A percentile compares a stretch with the other conserved stretches of the same genome.
These are phyloP conservation scores for Ephestia elutella DNA, from an alignment of 1,140 invertebrate genomes.

Conservation along the genomic window DNA sequence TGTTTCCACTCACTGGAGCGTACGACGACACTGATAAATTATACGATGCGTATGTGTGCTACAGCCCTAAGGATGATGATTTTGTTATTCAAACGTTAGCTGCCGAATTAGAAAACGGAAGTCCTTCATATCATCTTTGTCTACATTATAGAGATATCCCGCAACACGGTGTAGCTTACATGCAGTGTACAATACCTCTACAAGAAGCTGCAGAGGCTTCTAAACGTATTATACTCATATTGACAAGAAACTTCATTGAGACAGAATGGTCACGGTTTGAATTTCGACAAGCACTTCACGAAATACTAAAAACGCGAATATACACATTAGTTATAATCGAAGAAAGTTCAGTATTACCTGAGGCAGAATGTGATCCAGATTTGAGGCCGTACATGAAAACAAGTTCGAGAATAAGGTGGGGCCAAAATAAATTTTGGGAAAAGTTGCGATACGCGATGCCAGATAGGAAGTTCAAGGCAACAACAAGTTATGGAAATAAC, in stretches of 20 bases:
- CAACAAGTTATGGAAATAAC: conserved; percentile 79
- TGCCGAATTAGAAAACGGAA: conserved; percentile 88
- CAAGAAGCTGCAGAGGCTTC: conserved; percentile 91
- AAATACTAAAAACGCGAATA: conserved; percentile 86
- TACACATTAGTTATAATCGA: conserved; percentile 90
- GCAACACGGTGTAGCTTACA: conserved; percentile 78
- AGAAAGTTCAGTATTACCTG: conserved; percentile 81
- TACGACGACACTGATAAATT: conserved; percentile 88
- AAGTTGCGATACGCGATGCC: conserved; percentile 92
- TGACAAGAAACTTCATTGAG: conserved; percentile 89
- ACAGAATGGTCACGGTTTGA: conserved; percentile 91
- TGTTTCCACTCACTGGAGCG: conserved; percentile 79
- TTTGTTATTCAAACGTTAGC: conserved; percentile 91
- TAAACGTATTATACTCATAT: conserved; percentile 84
- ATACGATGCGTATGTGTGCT: conserved; percentile 95
- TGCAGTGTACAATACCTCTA: conserved; percentile 84
- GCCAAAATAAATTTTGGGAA: conserved; percentile 94
- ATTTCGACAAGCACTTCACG: conserved; percentile 87
- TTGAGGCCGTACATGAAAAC: conserved; percentile 91
- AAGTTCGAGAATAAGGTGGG: conserved; percentile 86
- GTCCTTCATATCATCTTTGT: conserved; percentile 86
- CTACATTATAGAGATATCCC: conserved; percentile 89
- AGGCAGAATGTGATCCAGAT: conserved; percentile 90
- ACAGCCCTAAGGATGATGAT: conserved; percentile 94
- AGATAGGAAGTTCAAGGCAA: conserved; percentile 63